Conservation (phyloP, 2,888 invertebrate species). For the Tenthredo distinguenda region DNA sequence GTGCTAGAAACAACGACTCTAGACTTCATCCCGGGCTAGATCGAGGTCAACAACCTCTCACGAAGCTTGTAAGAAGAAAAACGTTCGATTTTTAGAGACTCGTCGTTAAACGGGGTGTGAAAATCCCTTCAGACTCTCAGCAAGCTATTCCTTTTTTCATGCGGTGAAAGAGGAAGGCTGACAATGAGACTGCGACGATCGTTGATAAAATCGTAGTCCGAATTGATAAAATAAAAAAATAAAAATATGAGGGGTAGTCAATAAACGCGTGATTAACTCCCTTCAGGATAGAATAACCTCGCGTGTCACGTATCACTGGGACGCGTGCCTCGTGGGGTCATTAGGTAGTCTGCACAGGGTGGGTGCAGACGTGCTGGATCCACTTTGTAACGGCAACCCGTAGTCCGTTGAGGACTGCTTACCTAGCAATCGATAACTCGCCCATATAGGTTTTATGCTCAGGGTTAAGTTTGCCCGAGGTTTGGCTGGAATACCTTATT, state of each 20-base stretch:
- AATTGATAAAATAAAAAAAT: not conserved
- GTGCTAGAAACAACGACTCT: not conserved
- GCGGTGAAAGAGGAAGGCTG: no score
- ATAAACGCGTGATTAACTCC: conserved; percentile 13
- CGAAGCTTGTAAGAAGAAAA: not conserved
- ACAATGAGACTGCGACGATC: no score
- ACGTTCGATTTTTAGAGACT: not conserved
- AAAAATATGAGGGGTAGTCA: not conserved
- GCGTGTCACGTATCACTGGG: conserved; percentile 41
- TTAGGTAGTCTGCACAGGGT: conserved; percentile 26
- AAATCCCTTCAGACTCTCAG: not conserved
- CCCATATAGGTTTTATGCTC: conserved; percentile 44
- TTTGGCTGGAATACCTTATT: not conserved
- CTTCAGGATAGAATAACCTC: not conserved
- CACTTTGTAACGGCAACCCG: conserved; percentile 70
- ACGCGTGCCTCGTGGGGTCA: conserved; percentile 44
- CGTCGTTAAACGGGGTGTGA: not conserved
- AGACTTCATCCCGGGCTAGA: not conserved
- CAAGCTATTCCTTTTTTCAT: no score
- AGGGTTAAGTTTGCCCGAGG: not conserved
- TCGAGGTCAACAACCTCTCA: conserved; percentile 10
- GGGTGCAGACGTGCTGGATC: conserved; percentile 55
- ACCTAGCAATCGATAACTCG: conserved; percentile 63
- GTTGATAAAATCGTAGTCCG: no score
- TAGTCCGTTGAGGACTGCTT: conserved; percentile 67